phyloP scores from a whole-genome alignment of 2,797 vertebrate species.

The Sitta carolinensis region DNA sequence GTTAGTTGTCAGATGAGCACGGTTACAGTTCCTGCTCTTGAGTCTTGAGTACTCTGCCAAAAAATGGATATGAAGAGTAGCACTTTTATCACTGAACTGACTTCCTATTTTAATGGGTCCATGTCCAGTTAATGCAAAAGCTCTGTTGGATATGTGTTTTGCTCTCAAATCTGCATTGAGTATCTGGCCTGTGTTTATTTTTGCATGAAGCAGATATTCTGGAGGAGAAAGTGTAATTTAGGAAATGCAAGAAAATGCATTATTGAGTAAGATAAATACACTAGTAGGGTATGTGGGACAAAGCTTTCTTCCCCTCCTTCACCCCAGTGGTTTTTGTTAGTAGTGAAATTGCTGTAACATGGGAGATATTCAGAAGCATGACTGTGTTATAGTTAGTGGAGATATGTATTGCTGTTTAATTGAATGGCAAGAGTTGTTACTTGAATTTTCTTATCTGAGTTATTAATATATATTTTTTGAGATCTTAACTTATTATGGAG shows the following conservation, averaged over 20 bases:
- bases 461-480: neutral
- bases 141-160: neutral
- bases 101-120: neutral
- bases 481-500: neutral
- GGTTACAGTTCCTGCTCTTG: neutral
- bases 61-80: neutral
- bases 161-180: neutral
- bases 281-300: neutral
- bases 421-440: neutral
- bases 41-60: neutral
- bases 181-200: constrained; percentile 33
- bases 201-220: neutral
- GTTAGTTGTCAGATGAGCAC: neutral
- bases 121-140: constrained; percentile 5
- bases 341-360: neutral
- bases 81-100: neutral
- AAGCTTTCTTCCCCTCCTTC: neutral
- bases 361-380: neutral
- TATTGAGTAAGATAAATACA: neutral
- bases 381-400: neutral
- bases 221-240: constrained; percentile 17
- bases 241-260: constrained; percentile 30
- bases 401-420: neutral
- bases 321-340: neutral
- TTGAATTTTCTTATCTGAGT: neutral